Conservation (phyloP, 2,797 vertebrate genomes). For the Hydrolagus colliei region DNA sequence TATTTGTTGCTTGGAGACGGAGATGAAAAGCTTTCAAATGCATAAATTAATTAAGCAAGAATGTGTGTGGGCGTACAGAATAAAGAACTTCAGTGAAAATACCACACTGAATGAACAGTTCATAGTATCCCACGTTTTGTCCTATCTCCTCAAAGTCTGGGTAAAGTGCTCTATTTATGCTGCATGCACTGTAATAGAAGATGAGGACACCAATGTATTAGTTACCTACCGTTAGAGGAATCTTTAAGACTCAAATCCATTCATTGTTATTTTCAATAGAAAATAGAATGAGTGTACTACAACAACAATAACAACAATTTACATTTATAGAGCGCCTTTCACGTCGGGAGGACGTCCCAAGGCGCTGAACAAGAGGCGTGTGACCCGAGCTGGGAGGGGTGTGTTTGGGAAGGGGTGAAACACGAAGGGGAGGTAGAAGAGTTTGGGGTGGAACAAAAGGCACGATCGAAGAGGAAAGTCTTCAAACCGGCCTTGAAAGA, state of each 20-base stretch:
- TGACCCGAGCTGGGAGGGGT: too few species aligned
- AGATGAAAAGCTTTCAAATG: conserved; percentile 18
- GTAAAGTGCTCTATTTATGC: neutral
- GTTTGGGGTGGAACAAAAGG: too few species aligned
- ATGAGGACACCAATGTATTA: neutral
- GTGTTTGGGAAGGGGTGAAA: too few species aligned
- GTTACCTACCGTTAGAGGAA: neutral
- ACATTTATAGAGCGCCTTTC: too few species aligned
- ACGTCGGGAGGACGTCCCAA: too few species aligned
- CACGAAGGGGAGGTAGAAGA: too few species aligned
- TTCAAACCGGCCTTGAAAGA: too few species aligned
- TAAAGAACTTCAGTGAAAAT: conserved; percentile 23
- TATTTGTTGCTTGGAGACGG: conserved; percentile 23
- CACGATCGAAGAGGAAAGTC: too few species aligned
- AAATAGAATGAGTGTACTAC: neutral
- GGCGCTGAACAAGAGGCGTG: too few species aligned
- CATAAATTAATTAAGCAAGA: conserved; percentile 25
- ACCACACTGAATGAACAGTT: conserved; percentile 12
- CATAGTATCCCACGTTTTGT: neutral
- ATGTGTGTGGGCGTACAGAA: conserved; percentile 24
- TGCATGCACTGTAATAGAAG: neutral
- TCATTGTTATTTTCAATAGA: neutral
- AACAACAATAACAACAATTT: too few species aligned
- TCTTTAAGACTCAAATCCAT: neutral
- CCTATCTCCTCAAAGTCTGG: neutral